A percentile compares a stretch with the other conserved stretches of the same genome.
Conservation (phyloP, 2,888 invertebrate species). For the Elegia similella region DNA sequence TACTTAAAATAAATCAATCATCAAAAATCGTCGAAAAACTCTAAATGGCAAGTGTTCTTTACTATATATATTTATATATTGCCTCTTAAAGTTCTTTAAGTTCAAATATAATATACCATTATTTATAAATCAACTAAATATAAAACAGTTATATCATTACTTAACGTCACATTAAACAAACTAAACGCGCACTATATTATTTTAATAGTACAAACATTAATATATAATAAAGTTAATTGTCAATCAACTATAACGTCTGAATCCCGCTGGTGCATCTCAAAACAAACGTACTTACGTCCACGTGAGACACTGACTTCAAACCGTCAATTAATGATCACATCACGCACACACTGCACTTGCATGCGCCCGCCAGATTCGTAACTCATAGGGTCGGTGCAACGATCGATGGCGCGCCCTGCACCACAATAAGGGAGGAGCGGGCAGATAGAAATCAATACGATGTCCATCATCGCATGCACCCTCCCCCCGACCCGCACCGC, state of each 20-base stretch:
- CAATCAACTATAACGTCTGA: constrained; percentile 19
- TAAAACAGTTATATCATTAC: neutral
- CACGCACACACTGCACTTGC: constrained; percentile 48
- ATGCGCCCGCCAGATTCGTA: constrained; percentile 58
- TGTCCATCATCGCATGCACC: constrained; percentile 84
- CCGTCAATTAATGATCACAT: constrained; percentile 49
- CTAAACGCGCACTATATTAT: neutral
- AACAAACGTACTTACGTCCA: constrained; percentile 49
- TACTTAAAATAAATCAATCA: neutral
- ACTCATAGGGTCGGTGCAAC: constrained; percentile 69
- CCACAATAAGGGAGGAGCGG: constrained; percentile 79
- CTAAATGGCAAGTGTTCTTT: no score
- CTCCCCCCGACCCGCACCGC: constrained; percentile 82
- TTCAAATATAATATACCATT: no score
- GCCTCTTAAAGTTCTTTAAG: no score
- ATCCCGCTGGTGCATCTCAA: constrained; percentile 25
- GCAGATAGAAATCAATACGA: constrained; percentile 82
- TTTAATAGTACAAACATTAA: constrained; percentile 2
- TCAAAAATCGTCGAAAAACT: neutral
- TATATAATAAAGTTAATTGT: constrained; percentile 15
- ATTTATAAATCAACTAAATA: neutral
- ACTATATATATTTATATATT: no score
- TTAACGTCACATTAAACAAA: neutral
- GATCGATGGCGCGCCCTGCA: constrained; percentile 77
- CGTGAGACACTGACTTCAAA: constrained; percentile 53